Conservation (phyloP, 2,797 vertebrate species). For the Vireo griseus region DNA sequence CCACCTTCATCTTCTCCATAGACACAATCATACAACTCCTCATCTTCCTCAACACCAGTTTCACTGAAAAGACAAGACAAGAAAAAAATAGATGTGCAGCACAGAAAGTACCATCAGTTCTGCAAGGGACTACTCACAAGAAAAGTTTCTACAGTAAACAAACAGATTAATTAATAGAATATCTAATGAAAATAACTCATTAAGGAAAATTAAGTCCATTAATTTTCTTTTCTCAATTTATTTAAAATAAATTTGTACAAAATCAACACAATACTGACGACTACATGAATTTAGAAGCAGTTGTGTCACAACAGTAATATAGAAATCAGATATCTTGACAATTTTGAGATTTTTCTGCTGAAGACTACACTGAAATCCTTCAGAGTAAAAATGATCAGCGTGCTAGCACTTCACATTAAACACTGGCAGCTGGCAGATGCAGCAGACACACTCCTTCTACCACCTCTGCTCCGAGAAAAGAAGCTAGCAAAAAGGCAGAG, state of each 20-base stretch:
- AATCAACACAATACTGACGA: not conserved
- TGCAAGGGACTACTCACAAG: not conserved
- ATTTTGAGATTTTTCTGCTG: not conserved
- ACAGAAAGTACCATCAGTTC: not conserved
- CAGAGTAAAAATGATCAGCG: not conserved
- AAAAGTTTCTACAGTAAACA: not conserved
- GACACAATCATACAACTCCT: constrained; percentile 94
- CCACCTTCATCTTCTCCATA: constrained; percentile 95
- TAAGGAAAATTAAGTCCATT: not conserved
- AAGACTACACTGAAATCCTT: not conserved
- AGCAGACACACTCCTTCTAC: not conserved
- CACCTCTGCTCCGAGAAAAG: not conserved
- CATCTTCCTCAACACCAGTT: constrained; percentile 88
- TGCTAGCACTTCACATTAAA: not conserved
- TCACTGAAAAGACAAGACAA: constrained; percentile 76
- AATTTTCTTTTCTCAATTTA: not conserved
- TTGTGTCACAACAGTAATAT: not conserved
- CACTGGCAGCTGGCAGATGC: not conserved
- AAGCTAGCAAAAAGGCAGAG: not conserved
- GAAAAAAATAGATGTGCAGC: not conserved
- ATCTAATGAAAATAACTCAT: not conserved
- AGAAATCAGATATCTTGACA: not conserved
- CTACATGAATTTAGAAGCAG: not conserved
- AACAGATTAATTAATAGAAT: not conserved
- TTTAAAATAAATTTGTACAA: not conserved